Base-by-base conservation (phyloP, 1,140 invertebrate genomes). In the Drosophila micromelanica region DNA sequence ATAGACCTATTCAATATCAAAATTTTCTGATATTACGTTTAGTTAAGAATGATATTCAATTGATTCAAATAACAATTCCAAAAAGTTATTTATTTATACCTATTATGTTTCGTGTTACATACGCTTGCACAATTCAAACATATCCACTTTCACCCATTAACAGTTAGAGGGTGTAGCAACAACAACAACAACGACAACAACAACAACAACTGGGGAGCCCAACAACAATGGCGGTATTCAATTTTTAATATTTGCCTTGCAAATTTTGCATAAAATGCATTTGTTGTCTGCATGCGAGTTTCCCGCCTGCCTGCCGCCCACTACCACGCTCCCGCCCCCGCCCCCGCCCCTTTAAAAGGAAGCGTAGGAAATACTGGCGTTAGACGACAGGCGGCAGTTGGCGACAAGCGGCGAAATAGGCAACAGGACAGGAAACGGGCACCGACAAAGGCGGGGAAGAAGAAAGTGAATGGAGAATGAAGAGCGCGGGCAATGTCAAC, bases 171-270 rank as follows among this genome's bases (percentile, higher is more conserved):
- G 49, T 52, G 37, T 13, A 15, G n/a, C 30, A 67, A 40, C 56
- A 63, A 43, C 55, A 75, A 71, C 60, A 69, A 42, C 5, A n/a
- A n/a, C n/a, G n/a, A n/a, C n/a, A n/a, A n/a, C 30, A 67, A 40
- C 56, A 63, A 43, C 55, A 75, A 71, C 60, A 69, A 42, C 5
- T n/a, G n/a, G n/a, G n/a, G 46, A 13, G 42, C 13, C 5, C 55
- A 72, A 81, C 65, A 70, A 70, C 78, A 81, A 86, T 69, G 67
- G 55, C 78, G 82, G 82, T 75, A 87, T 86, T 87, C 78, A 87
- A 87, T 86, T 86, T 86, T 87, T 87, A 87, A 86, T 86, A 86
- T 86, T 86, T 86, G 82, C 81, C 81, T 87, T 86, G 78, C 81
- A 87, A 86, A 86, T 86, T 87, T 86, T 54, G 65, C 74, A 82